These are phyloP conservation scores for Poeciliopsis paucimaculata DNA, from an alignment of 2,797 vertebrate genomes.

Conservation along the genomic window DNA sequence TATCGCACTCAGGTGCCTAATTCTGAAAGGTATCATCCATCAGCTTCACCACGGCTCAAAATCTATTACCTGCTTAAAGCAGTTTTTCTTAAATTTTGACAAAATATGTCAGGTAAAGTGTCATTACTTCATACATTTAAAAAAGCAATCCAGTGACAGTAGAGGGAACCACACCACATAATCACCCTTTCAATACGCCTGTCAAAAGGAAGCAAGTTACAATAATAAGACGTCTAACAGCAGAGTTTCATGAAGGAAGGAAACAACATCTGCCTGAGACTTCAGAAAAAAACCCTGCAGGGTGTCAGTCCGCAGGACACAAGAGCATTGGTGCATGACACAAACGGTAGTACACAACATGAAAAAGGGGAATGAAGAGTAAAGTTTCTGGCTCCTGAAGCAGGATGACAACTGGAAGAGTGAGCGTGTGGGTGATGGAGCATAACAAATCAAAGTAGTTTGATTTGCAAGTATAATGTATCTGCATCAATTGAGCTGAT, in stretches of 20 bases:
- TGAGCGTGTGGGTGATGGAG: conserved; percentile 9
- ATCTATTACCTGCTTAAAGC: background rate
- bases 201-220: conserved; percentile 42
- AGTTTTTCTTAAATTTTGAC: conserved; percentile 12
- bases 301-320: conserved; percentile 31
- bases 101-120: conserved; percentile 19
- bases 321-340: conserved; percentile 6
- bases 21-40: background rate
- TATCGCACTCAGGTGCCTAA: background rate
- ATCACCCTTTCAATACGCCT: conserved; percentile 46
- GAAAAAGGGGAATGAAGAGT: conserved; percentile 14
- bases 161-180: conserved; percentile 30
- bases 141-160: conserved; percentile 6
- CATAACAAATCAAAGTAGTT: conserved; percentile 17
- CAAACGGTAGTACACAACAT: conserved; percentile 3
- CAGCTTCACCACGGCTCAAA: background rate
- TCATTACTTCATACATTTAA: conserved; percentile 18
- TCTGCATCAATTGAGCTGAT: background rate
- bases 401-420: conserved; percentile 14
- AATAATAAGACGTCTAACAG: conserved; percentile 63
- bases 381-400: conserved; percentile 14
- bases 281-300: conserved; percentile 14
- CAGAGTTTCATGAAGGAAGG: conserved; percentile 27
- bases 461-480: conserved; percentile 18
- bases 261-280: conserved; percentile 25